These are phyloP conservation scores for Gavialis gangeticus DNA, from an alignment of 2,113 vertebrate genomes.

Conservation along the genomic window DNA sequence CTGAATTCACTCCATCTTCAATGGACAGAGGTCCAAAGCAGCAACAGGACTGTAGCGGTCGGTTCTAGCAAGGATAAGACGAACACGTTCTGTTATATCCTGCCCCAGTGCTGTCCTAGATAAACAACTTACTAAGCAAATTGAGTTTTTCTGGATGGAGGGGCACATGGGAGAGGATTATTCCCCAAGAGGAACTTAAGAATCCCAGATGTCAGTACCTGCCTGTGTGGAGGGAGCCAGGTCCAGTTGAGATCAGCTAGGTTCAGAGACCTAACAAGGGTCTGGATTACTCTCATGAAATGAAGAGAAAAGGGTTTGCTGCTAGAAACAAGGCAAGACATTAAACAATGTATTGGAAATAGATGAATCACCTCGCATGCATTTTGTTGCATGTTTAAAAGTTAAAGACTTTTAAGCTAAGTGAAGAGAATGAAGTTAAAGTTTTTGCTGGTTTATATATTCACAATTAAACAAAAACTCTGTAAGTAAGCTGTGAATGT, in stretches of 20 bases:
- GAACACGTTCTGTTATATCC: fast-evolving
- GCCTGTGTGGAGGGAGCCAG: not conserved
- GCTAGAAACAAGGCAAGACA: not conserved
- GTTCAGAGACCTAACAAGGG: fast-evolving
- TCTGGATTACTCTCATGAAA: not conserved
- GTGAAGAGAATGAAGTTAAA: not conserved
- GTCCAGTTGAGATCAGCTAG: not conserved
- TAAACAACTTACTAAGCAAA: not conserved
- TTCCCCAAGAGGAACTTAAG: not conserved
- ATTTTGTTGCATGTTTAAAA: not conserved
- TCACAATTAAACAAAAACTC: not conserved
- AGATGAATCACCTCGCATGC: not conserved
- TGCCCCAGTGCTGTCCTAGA: not conserved
- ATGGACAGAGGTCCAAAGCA: not conserved
- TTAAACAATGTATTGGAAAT: not conserved
- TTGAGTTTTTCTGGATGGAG: not conserved
- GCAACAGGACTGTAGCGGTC: too few relatives aligned
- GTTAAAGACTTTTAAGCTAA: not conserved
- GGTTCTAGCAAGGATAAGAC: too few relatives aligned
- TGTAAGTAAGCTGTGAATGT: not conserved
- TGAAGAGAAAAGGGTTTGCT: not conserved
- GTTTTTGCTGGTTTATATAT: not conserved
- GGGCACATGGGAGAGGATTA: not conserved
- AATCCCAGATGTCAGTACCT: not conserved
- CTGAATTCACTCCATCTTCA: fast-evolving